These are phyloP conservation scores for Cladorhizidae sp. DNA, from an alignment of 37 sponge, comb jelly and placozoan species.

Conservation along the genomic window DNA sequence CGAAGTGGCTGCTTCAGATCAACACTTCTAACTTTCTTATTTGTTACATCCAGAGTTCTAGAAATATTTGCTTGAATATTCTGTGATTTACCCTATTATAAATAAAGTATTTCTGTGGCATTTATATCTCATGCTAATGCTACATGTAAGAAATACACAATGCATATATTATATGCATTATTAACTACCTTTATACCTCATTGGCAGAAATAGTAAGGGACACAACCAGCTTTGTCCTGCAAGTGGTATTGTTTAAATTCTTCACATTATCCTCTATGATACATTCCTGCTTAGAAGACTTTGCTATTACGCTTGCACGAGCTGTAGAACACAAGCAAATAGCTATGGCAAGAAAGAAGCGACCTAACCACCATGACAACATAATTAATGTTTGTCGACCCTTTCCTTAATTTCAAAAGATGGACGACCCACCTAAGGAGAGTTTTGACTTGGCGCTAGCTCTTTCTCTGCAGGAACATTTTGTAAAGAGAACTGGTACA, in stretches of 20 bases:
- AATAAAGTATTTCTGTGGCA: background rate
- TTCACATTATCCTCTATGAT: conserved; percentile 36
- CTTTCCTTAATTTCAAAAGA: no score
- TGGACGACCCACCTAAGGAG: background rate
- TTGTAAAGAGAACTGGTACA: background rate
- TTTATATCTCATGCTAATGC: no score
- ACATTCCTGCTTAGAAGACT: conserved; percentile 47
- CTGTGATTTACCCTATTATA: conserved; percentile 68
- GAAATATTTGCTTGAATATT: conserved; percentile 67
- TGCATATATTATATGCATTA: background rate
- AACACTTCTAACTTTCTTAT: conserved; percentile 37
- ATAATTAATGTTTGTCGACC: no score
- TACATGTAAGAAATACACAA: background rate
- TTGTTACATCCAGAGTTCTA: conserved; percentile 44
- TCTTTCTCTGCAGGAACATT: conserved; percentile 50
- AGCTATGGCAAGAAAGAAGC: background rate
- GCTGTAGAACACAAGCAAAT: background rate
- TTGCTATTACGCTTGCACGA: conserved; percentile 30
- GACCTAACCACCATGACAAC: no score
- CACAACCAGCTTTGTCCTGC: conserved; percentile 65
- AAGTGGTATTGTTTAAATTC: conserved; percentile 37
- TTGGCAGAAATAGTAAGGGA: conserved; percentile 66
- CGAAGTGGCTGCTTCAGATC: conserved; percentile 72
- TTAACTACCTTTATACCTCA: conserved; percentile 38
- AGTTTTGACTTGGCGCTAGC: conserved; percentile 59